These are phyloP conservation scores for Porphyrio hochstetteri DNA, from an alignment of 2,113 vertebrate genomes.

Conservation along the genomic window DNA sequence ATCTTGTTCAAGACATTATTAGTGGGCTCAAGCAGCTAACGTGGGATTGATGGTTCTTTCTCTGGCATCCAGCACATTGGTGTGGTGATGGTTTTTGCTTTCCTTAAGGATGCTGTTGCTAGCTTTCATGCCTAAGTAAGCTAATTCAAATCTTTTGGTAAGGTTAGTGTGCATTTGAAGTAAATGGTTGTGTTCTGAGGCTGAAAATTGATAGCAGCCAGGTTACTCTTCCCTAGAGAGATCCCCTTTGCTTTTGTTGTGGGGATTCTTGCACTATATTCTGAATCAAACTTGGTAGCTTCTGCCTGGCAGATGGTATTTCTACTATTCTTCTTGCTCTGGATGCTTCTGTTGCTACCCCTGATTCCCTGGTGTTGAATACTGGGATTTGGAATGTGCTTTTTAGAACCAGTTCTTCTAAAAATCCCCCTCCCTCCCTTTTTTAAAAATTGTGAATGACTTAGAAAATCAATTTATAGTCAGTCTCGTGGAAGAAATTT, in stretches of 20 bases:
- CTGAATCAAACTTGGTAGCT: neutral
- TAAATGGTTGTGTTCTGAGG: neutral
- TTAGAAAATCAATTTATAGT: neutral
- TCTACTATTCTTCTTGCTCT: neutral
- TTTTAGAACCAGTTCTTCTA: neutral
- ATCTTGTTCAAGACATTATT: neutral
- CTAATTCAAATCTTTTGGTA: neutral
- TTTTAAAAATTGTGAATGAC: neutral
- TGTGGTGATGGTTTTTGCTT: neutral
- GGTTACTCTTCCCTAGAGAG: neutral
- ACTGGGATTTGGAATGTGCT: neutral
- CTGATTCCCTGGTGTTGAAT: neutral
- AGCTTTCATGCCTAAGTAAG: neutral
- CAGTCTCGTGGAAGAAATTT: neutral
- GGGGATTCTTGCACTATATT: neutral
- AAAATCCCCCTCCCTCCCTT: neutral
- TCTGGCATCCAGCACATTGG: accelerated
- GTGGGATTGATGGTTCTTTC: neutral
- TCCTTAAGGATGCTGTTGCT: neutral
- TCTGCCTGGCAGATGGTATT: neutral
- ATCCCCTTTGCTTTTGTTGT: neutral
- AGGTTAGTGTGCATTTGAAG: neutral
- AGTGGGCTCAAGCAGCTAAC: neutral
- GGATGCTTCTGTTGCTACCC: neutral
- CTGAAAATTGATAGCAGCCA: neutral